Conservation (phyloP, 2,888 invertebrate genomes). For the Drosophila nr. medialis region DNA sequence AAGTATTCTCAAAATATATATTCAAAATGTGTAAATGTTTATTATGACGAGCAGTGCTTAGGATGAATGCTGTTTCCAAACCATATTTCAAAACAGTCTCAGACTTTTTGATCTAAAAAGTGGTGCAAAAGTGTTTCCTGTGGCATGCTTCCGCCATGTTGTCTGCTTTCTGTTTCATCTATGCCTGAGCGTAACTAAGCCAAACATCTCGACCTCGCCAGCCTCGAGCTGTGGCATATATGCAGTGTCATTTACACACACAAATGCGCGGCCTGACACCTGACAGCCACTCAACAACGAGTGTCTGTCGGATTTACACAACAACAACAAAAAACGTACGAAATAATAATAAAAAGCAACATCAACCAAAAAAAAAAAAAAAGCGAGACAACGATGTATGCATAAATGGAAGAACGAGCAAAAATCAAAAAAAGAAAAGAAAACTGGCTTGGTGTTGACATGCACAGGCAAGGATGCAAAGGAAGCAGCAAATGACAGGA, state of each 20-base stretch:
- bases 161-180: slow-evolving; percentile 31
- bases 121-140: background rate
- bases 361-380: slow-evolving; percentile 23
- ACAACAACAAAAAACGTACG: slow-evolving; percentile 41
- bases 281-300: slow-evolving; percentile 76
- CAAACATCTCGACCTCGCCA: slow-evolving; percentile 55
- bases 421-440: slow-evolving; percentile 20
- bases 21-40: background rate
- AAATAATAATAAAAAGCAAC: slow-evolving; percentile 56
- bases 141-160: slow-evolving; percentile 10
- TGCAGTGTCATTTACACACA: slow-evolving; percentile 59
- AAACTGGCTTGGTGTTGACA: slow-evolving; percentile 51
- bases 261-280: slow-evolving; percentile 66
- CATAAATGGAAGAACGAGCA: slow-evolving; percentile 64
- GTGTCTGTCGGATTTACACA: slow-evolving; percentile 75
- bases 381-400: slow-evolving; percentile 52
- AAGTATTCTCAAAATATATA: background rate
- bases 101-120: background rate
- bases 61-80: background rate
- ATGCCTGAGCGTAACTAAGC: slow-evolving; percentile 35
- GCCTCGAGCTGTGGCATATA: slow-evolving; percentile 30
- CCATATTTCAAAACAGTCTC: background rate
- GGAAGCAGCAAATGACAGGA: slow-evolving; percentile 61
- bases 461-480: slow-evolving; percentile 17
- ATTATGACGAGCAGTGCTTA: background rate